Base-by-base conservation (phyloP, 2,113 vertebrate genomes). In the Eleginops maclovinus region DNA sequence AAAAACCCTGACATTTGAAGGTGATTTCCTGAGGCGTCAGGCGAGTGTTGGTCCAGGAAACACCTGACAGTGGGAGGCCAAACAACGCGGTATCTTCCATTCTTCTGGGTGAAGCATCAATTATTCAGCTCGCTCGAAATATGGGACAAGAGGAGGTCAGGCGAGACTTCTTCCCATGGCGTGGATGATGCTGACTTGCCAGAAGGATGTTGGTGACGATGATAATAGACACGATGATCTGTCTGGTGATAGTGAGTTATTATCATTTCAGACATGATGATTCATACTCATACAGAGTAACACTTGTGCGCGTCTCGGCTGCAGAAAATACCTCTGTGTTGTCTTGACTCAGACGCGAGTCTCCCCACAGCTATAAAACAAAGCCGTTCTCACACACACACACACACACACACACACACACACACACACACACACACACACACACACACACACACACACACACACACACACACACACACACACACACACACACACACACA, bases 141-240 rank as follows among this genome's bases (percentile, higher is more conserved):
- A 87, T 89, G 83, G 89, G 84, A 89, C 84, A 79, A 72, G 72
- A 75, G 82, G 81, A 83, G 83, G 84, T 86, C 81, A 87, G 84
- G 68, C 10, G 17, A 75, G 84, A 81, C 75, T 80, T 82, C 75
- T 79, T 74, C 44, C 55, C 82, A 68, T 59, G 72, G 75, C 83
- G 86, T 72, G 72, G 75, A 81, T 41, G 79, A 87, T 78, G 86
- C 69, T 82, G 85, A 88, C 70, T 82, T 76, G 75, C 83, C 82
- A 87, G 73, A 87, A 72, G 76, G 82, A 40, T 62, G 61, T 66
- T 81, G 64, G 54, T 71, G 36, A 44, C 9, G 16, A 63, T 67
- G 15, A 59, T 50, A 3, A 49, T 47, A 14, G 43, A 58, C 41
- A 50, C 43, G 41, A 75, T 61, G 60, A 64, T 56, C 16, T 9